Evolutionary conservation across 35 echinoderm and acorn worm species (phyloP).

Genomic region (Heliocidaris tuberculata): DNA sequence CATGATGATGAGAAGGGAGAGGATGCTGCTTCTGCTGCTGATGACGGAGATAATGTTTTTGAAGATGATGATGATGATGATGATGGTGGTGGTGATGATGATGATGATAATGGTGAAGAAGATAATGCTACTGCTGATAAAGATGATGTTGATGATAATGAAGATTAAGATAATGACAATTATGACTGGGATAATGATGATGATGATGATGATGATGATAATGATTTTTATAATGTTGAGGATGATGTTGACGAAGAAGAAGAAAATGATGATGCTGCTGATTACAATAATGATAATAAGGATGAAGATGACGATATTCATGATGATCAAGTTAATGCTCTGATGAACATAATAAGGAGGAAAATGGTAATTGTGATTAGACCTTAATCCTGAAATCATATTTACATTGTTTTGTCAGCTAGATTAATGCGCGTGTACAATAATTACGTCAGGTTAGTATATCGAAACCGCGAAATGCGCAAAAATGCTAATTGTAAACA

Average conservation of each 20-base stretch:
- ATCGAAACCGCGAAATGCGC: too few relatives aligned
- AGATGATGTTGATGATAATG: background rate
- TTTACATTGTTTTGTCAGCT: too few relatives aligned
- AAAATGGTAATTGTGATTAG: too few relatives aligned
- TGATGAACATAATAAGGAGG: too few relatives aligned
- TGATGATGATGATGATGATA: constrained; percentile 8
- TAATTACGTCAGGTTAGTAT: too few relatives aligned
- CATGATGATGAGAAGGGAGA: background rate
- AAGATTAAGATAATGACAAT: background rate
- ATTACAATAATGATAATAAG: background rate
- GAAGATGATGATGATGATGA: background rate
- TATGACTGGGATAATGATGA: background rate
- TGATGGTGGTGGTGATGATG: background rate
- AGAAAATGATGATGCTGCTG: background rate
- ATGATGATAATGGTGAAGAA: background rate
- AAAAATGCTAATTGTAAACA: too few relatives aligned
- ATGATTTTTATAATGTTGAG: background rate
- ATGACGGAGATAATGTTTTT: background rate
- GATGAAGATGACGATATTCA: background rate
- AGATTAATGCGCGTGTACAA: too few relatives aligned
- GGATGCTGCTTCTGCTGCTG: background rate
- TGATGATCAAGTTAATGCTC: background rate
- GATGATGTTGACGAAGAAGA: background rate
- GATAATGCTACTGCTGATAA: too few relatives aligned
- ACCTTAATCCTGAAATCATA: too few relatives aligned